Evolutionary conservation across 2,113 vertebrate genomes (phyloP).

Genomic region (Carollia perspicillata): DNA sequence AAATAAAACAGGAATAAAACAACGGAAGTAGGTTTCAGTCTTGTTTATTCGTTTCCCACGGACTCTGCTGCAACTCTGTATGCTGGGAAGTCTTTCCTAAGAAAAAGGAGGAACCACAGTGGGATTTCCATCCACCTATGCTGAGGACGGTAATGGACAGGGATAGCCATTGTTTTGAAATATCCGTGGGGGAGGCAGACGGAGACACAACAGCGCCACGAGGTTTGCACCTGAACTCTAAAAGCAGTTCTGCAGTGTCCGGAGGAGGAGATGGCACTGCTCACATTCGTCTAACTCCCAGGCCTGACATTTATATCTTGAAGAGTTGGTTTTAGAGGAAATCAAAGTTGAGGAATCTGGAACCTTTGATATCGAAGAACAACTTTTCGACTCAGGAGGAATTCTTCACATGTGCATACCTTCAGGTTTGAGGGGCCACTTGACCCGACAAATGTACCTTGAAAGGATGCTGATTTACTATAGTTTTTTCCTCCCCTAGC

Average conservation of each 20-base stretch:
- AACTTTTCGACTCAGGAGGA: conserved; percentile 20
- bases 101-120: neutral
- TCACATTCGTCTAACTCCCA: conserved; percentile 18
- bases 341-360: conserved; percentile 42
- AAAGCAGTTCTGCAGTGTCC: conserved; percentile 18
- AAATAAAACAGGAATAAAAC: conserved; percentile 50
- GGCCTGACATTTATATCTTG: conserved; percentile 40
- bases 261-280: neutral
- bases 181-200: neutral
- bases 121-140: neutral
- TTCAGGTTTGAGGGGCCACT: conserved; percentile 22
- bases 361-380: conserved; percentile 23
- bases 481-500: neutral
- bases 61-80: conserved; percentile 10
- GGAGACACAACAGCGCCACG: neutral
- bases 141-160: conserved; percentile 9
- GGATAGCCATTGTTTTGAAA: conserved; percentile 21
- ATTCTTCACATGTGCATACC: neutral
- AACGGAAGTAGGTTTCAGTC: conserved; percentile 8
- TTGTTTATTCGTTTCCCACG: neutral
- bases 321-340: conserved; percentile 53
- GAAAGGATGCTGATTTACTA: conserved; percentile 48
- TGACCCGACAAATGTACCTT: conserved; percentile 38
- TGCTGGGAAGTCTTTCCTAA: neutral
- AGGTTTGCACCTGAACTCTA: conserved; percentile 1